Conservation (phyloP, 2,888 invertebrate genomes). For the Andrena camellia region DNA sequence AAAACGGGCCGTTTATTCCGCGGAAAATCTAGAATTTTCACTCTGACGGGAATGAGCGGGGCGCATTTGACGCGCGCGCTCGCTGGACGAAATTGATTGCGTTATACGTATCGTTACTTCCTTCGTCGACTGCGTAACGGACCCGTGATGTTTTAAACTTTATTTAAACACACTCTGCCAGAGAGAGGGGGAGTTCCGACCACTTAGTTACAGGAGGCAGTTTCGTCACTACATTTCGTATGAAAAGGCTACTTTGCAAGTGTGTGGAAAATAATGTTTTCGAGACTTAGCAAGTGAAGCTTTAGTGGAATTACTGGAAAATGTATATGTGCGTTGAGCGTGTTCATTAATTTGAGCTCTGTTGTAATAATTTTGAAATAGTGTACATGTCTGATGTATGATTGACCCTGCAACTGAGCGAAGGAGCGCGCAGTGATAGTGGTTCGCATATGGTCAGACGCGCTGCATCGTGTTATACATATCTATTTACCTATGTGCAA, state of each 20-base stretch:
- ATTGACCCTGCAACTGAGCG: too few species aligned
- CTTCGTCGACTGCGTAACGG: not conserved
- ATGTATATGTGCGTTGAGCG: too few species aligned
- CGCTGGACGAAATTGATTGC: constrained; percentile 31
- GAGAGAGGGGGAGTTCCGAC: not conserved
- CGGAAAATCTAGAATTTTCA: constrained; percentile 53
- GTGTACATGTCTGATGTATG: too few species aligned
- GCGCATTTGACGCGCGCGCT: constrained; percentile 27
- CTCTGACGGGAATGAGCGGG: constrained; percentile 23
- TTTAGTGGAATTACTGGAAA: too few species aligned
- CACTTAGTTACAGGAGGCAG: not conserved
- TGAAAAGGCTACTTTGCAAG: not conserved
- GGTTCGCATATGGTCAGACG: too few species aligned
- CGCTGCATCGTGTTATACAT: too few species aligned
- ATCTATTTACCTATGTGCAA: too few species aligned
- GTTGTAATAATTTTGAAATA: too few species aligned
- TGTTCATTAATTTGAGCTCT: too few species aligned
- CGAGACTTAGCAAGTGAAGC: too few species aligned
- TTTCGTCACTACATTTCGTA: not conserved
- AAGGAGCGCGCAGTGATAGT: too few species aligned
- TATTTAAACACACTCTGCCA: not conserved
- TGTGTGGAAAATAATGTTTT: not conserved
- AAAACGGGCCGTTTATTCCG: constrained; percentile 55
- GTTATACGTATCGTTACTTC: constrained; percentile 48
- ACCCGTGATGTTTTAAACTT: constrained; percentile 4